Conservation (phyloP, 2,888 invertebrate species). For the Cistogaster globosa region DNA sequence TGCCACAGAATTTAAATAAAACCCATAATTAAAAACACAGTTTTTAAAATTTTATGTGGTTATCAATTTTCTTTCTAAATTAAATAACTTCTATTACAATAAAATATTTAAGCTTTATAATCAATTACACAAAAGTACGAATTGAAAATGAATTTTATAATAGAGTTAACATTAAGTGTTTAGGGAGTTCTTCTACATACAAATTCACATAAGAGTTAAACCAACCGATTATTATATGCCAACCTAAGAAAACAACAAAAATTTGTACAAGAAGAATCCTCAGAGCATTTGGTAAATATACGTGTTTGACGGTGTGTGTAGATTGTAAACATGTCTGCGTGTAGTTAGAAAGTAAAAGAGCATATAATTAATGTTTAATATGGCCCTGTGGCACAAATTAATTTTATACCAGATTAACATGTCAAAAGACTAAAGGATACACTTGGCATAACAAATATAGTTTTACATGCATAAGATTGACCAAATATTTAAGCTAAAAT, state of each 20-base stretch:
- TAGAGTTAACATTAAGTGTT: slow-evolving; percentile 64
- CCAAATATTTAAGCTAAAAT: slow-evolving; percentile 35
- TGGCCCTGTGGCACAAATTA: slow-evolving; percentile 71
- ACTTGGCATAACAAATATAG: slow-evolving; percentile 28
- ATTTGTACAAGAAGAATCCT: not conserved
- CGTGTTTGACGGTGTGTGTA: not conserved
- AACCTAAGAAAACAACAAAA: not conserved
- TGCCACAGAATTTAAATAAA: slow-evolving; percentile 11
- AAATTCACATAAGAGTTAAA: not conserved
- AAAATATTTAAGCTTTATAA: slow-evolving; percentile 65
- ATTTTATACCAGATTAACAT: slow-evolving; percentile 71
- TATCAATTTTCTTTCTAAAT: slow-evolving; percentile 20
- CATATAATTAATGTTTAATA: slow-evolving; percentile 70
- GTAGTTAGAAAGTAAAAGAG: slow-evolving; percentile 48
- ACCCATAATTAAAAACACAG: slow-evolving; percentile 37
- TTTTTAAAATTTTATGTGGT: slow-evolving; percentile 2
- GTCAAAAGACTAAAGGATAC: slow-evolving; percentile 67
- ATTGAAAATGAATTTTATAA: slow-evolving; percentile 67
- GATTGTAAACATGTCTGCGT: not conserved
- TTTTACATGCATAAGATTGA: slow-evolving; percentile 13
- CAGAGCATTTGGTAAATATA: not conserved
- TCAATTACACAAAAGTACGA: slow-evolving; percentile 59
- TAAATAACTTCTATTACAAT: slow-evolving; percentile 50
- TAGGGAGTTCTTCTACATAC: slow-evolving; percentile 34
- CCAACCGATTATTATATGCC: not conserved